phyloP scores from a whole-genome alignment of 2,113 vertebrate species.

The Anthoscopus minutus region DNA sequence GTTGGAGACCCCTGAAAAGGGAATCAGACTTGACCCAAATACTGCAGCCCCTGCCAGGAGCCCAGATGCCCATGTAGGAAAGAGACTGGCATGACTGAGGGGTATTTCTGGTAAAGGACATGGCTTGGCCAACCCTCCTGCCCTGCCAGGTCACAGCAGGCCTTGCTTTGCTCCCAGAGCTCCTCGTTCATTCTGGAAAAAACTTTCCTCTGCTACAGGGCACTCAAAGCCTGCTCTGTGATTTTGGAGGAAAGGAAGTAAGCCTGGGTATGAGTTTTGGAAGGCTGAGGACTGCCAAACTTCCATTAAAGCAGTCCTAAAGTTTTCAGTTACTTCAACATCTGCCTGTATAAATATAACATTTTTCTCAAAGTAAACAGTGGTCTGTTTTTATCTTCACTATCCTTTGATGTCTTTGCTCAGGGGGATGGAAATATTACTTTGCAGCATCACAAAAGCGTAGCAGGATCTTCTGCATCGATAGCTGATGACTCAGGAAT shows the following conservation, averaged over 20 bases:
- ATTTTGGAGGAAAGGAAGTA: neutral
- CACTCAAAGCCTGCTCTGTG: neutral
- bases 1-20: neutral
- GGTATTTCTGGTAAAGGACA: neutral
- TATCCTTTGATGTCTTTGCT: constrained; percentile 24
- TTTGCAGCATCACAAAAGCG: neutral
- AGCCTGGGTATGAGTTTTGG: neutral
- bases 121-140: neutral
- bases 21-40: neutral
- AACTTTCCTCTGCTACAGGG: neutral
- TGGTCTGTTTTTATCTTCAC: neutral
- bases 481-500: constrained; percentile 18
- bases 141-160: neutral
- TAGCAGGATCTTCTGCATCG: constrained; percentile 28
- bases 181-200: neutral
- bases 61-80: fast-evolving
- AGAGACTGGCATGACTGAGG: neutral
- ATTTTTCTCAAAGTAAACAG: constrained; percentile 25
- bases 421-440: constrained; percentile 34
- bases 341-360: constrained; percentile 3
- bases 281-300: neutral
- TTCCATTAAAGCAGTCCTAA: neutral
- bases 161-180: neutral
- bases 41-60: neutral
- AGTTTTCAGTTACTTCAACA: constrained; percentile 5